These are phyloP conservation scores for Yponomeuta cagnagella DNA, from an alignment of 2,888 invertebrate species.

Conservation along the genomic window DNA sequence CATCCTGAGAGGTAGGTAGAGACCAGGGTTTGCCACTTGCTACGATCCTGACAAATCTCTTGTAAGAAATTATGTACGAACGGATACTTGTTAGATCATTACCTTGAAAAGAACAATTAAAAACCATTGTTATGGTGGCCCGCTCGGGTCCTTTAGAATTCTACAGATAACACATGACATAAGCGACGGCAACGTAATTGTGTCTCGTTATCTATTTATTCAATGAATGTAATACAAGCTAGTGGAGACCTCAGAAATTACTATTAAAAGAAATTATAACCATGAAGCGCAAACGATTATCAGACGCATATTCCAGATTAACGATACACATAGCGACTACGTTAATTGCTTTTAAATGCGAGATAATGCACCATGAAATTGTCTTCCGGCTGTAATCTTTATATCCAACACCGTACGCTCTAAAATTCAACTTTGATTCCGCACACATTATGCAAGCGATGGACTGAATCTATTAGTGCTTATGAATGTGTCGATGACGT, in stretches of 20 bases:
- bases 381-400: background rate
- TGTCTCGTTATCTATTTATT: no score
- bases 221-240: no score
- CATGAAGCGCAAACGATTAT: background rate
- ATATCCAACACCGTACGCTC: background rate
- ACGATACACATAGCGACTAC: constrained; percentile 9
- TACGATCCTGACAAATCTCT: no score
- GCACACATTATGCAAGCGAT: background rate
- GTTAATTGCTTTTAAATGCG: constrained; percentile 8
- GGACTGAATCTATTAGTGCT: constrained; percentile 11
- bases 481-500: constrained; percentile 13
- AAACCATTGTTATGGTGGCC: no score
- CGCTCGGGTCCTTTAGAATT: no score
- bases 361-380: constrained; percentile 1
- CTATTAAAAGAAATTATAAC: background rate
- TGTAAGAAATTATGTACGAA: no score
- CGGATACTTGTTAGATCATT: no score
- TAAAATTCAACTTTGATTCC: background rate
- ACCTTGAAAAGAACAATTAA: no score
- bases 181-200: no score
- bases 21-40: no score
- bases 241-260: background rate
- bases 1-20: no score
- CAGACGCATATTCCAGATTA: background rate
- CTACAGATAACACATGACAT: no score